Percentiles rank a stretch among this genome's conserved stretches.
Evolutionary conservation across 2,888 invertebrate genomes (phyloP).

Genomic region (Rugalucina vietnamica): DNA sequence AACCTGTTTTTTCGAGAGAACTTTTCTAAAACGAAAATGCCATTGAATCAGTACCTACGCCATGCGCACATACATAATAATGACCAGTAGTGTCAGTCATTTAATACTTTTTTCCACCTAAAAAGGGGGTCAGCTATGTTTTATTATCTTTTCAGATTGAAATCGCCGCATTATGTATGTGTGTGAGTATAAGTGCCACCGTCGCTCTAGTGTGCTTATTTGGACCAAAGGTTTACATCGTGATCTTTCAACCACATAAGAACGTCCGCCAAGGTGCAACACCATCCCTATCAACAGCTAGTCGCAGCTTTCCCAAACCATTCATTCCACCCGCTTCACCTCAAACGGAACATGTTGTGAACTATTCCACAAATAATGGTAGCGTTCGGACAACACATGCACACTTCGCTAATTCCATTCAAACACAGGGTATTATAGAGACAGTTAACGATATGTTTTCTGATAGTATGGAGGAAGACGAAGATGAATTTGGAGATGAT

Average conservation of each 20-base stretch:
- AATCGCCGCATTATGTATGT: constrained; percentile 89
- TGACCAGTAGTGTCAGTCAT: too few relatives aligned
- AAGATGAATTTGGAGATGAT: constrained; percentile 67
- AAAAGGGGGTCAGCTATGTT: too few relatives aligned
- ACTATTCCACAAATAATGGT: constrained; percentile 66
- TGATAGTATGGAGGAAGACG: constrained; percentile 74
- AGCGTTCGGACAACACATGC: constrained; percentile 32
- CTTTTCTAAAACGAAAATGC: too few relatives aligned
- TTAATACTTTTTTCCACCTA: too few relatives aligned
- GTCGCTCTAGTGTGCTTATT: constrained; percentile 89
- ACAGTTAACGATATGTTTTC: constrained; percentile 71
- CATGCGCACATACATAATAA: too few relatives aligned
- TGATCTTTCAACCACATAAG: constrained; percentile 90
- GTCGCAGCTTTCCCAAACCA: constrained; percentile 60
- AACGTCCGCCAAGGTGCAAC: constrained; percentile 87
- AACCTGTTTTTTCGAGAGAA: too few relatives aligned
- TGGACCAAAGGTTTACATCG: constrained; percentile 90
- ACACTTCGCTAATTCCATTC: constrained; percentile 46
- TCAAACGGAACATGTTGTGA: constrained; percentile 32
- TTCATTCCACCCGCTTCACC: constrained; percentile 52
- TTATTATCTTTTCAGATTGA: constrained; percentile 86
- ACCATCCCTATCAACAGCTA: constrained; percentile 70
- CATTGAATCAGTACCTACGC: too few relatives aligned
- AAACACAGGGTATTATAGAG: constrained; percentile 56
- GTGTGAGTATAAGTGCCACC: constrained; percentile 89